These are phyloP conservation scores for Sphaerophoria rueppellii DNA, from an alignment of 2,888 invertebrate species.

Conservation along the genomic window DNA sequence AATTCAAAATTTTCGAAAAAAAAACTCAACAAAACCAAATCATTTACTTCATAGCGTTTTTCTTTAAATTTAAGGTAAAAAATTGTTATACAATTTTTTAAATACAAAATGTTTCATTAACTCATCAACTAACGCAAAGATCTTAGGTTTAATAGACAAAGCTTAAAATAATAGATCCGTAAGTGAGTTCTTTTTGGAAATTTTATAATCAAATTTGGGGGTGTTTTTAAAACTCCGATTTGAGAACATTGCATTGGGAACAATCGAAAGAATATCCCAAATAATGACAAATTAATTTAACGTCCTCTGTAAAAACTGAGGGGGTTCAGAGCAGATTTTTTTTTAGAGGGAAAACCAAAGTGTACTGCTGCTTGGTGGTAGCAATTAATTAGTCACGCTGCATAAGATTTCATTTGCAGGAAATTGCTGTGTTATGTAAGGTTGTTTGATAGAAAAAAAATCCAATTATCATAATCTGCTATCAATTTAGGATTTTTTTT, in stretches of 20 bases:
- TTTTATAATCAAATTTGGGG: slow-evolving; percentile 11
- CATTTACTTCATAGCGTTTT: no score
- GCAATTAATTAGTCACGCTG: slow-evolving; percentile 71
- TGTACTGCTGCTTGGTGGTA: slow-evolving; percentile 30
- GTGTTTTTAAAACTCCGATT: slow-evolving; percentile 11
- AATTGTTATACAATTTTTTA: no score
- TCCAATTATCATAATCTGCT: slow-evolving; percentile 69
- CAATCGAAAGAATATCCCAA: slow-evolving; percentile 65
- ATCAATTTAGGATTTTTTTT: slow-evolving; percentile 44
- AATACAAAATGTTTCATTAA: no score
- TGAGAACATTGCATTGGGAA: slow-evolving; percentile 58
- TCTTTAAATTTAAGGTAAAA: no score
- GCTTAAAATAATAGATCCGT: slow-evolving; percentile 57
- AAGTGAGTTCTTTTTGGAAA: slow-evolving; percentile 5
- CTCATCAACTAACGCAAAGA: slow-evolving; percentile 49
- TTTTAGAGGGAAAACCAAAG: slow-evolving; percentile 46
- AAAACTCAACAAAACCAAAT: no score
- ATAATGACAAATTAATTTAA: slow-evolving; percentile 73
- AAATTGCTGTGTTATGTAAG: not conserved
- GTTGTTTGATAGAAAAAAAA: slow-evolving; percentile 31
- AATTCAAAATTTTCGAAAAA: no score
- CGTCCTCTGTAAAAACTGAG: slow-evolving; percentile 57
- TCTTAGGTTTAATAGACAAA: slow-evolving; percentile 62
- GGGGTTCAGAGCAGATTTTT: slow-evolving; percentile 28
- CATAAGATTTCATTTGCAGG: slow-evolving; percentile 47